phyloP scores from a whole-genome alignment of 1,140 invertebrate species.

The Dreissena rostriformis region DNA sequence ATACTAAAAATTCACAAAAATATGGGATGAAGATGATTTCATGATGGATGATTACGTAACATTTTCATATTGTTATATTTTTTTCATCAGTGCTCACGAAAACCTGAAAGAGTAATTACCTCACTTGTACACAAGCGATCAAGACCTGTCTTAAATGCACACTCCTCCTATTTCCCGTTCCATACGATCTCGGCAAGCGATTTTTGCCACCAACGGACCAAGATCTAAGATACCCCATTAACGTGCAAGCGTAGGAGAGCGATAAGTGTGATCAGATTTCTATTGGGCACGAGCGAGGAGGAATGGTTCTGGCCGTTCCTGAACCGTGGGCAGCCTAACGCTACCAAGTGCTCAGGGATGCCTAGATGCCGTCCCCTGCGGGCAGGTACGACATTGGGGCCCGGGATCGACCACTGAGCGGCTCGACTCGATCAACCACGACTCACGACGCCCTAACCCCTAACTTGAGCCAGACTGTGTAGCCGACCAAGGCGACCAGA shows the following conservation, averaged over 20 bases:
- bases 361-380: conserved; percentile 5
- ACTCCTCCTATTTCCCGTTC: background rate
- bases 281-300: background rate
- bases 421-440: too few species aligned
- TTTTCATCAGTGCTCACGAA: too few species aligned
- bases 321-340: background rate
- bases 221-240: conserved; percentile 30
- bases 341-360: conserved; percentile 28
- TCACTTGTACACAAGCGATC: conserved; percentile 33
- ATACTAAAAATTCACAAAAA: too few species aligned
- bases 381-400: background rate
- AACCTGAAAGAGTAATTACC: conserved; percentile 20
- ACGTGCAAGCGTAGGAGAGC: conserved; percentile 28
- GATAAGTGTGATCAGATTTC: conserved; percentile 16
- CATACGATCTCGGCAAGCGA: background rate
- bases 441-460: background rate
- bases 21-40: too few species aligned
- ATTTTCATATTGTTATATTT: too few species aligned
- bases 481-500: background rate
- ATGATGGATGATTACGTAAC: too few species aligned
- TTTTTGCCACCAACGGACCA: background rate
- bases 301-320: too few species aligned
- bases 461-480: conserved; percentile 1
- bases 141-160: conserved; percentile 35
- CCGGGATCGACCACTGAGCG: background rate